Percentiles rank a stretch among this genome's conserved stretches.
These are phyloP conservation scores for Bradynema listronoti DNA, from an alignment of 1,140 invertebrate genomes.

Conservation along the genomic window DNA sequence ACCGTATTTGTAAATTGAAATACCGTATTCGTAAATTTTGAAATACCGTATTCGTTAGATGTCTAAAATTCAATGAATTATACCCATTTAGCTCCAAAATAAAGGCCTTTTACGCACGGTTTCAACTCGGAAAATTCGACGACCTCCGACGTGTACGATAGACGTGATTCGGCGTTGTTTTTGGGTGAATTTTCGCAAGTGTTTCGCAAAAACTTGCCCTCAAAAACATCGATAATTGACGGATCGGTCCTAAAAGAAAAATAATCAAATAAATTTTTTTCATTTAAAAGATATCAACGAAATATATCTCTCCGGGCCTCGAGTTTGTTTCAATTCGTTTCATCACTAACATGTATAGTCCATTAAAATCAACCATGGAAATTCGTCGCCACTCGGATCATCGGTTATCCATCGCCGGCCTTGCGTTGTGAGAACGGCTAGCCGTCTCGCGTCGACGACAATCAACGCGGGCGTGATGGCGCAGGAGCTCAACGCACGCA, in stretches of 20 bases:
- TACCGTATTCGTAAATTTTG: background rate
- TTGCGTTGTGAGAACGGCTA: conserved; percentile 17
- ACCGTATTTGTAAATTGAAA: background rate
- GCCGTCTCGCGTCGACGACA: conserved; percentile 15
- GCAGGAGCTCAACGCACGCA: conserved; percentile 16
- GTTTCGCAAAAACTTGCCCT: conserved; percentile 19
- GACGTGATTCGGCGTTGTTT: too few species aligned
- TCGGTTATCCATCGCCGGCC: conserved; percentile 4
- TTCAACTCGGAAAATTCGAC: conserved; percentile 12
- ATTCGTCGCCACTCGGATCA: conserved; percentile 8
- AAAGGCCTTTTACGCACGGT: conserved; percentile 27
- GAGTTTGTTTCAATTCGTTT: conserved; percentile 4
- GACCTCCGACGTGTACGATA: background rate
- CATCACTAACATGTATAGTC: background rate
- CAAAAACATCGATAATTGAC: conserved; percentile 3
- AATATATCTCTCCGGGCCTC: conserved; percentile 10
- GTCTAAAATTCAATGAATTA: background rate
- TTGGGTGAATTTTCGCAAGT: too few species aligned
- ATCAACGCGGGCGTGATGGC: conserved; percentile 15
- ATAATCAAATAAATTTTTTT: background rate
- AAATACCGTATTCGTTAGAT: background rate
- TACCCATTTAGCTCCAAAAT: conserved; percentile 36
- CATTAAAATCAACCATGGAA: conserved; percentile 9
- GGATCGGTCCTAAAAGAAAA: conserved; percentile 23
- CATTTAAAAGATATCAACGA: background rate